Evolutionary conservation across 2,797 vertebrate genomes (phyloP), one percentile per base, ranked within the genome.

Genomic region (Macroramphosus scolopax): DNA sequence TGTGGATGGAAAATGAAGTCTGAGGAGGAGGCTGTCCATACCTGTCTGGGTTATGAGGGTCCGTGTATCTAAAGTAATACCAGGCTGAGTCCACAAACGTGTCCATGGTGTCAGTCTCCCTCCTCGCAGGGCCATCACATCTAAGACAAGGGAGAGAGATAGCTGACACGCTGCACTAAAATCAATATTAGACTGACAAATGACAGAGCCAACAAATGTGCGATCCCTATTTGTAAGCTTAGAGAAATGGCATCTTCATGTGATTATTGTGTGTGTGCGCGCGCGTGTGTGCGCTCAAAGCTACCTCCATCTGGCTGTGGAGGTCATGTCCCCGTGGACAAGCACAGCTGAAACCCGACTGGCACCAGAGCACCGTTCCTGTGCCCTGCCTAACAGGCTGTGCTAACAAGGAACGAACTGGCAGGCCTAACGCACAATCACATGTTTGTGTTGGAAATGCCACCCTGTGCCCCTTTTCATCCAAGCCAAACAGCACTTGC

Each of bases 71-170:
- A 61, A 98, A 87, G 84, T 94, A 99, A 78, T 98, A 98, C 96
- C 97, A 99, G 5, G 95, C 87, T 0, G 95, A 98, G 72, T 99
- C 97, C 39, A 99, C 96, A 82, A 99, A 99, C 0, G 96, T 98
- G 52, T 98, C 96, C 97, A 99, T 98, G 36, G 97, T 99, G 75
- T 99, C 96, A 0, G 92, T 92, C 80, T 99, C 96, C 65, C 95
- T 91, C 40, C 51, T 87, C 7, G 95, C 95, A 14, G 92, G 81
- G 42, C 89, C 86, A 18, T 89, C 85, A 72, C 97, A 99, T 81
- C 96, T 98, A 72, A 73, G 24, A 57, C 16, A 28, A 37, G 38
- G 48, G 22, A 57, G 3, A 53, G 20, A 67, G 30, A 57, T 10
- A 65, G 65, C 48, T 41, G 53, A 56, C 57, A 63, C 33, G 36